These are phyloP conservation scores for Albula goreensis DNA, from an alignment of 2,113 vertebrate genomes.

Conservation along the genomic window DNA sequence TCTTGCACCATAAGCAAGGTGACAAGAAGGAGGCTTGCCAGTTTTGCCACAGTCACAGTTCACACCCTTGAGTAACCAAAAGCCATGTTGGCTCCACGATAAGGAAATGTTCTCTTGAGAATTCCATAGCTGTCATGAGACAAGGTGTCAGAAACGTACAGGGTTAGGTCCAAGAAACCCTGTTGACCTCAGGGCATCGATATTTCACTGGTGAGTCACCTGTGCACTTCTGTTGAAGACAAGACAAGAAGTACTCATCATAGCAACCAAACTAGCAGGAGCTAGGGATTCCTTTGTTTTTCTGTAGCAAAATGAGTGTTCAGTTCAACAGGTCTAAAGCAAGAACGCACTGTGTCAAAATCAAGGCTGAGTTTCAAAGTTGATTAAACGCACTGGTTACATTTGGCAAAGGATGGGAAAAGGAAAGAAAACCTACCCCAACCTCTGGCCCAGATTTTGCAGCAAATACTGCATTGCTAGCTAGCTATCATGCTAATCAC, in stretches of 20 bases:
- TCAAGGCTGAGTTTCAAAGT: no score
- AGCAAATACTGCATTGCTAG: no score
- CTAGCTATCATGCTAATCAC: no score
- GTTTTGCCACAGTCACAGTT: not conserved
- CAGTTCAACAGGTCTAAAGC: not conserved
- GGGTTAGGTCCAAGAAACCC: not conserved
- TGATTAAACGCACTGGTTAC: no score
- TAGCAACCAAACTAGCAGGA: not conserved
- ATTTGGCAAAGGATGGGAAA: no score
- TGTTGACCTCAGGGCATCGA: not conserved
- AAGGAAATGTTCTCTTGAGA: not conserved
- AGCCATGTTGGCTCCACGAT: not conserved
- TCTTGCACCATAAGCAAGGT: not conserved
- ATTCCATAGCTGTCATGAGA: not conserved
- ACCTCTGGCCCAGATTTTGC: no score
- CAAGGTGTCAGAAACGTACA: not conserved
- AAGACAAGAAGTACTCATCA: not conserved
- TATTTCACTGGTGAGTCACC: conserved; percentile 9
- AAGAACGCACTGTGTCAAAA: no score
- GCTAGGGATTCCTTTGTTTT: not conserved
- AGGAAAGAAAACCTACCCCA: no score
- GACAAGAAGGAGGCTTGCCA: not conserved
- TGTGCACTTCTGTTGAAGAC: not conserved
- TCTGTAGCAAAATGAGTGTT: not conserved
- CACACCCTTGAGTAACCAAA: not conserved